Percentiles rank a stretch among this genome's conserved stretches.
These are phyloP conservation scores for Hypanus sabinus DNA, from an alignment of 2,113 vertebrate species.

Conservation along the genomic window DNA sequence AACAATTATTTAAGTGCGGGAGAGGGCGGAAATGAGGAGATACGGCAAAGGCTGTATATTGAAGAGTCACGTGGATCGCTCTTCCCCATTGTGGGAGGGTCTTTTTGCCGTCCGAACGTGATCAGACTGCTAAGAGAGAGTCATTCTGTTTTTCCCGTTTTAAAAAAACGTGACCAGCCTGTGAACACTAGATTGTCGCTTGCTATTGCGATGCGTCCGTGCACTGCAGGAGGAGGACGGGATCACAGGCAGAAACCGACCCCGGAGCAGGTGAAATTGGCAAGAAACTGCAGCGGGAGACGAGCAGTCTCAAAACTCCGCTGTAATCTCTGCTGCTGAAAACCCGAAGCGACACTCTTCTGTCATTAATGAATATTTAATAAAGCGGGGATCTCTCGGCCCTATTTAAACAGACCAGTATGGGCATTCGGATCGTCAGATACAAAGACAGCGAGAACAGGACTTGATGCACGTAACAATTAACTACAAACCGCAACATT, in stretches of 20 bases:
- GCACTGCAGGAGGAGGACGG: neutral
- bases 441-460: neutral
- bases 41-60: neutral
- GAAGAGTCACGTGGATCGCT: neutral
- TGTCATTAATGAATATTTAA: neutral
- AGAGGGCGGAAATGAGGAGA: neutral
- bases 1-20: neutral
- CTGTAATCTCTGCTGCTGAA: neutral
- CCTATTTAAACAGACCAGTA: neutral
- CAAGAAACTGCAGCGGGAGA: neutral
- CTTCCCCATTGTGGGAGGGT: neutral
- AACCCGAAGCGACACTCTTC: neutral
- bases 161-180: slow-evolving; percentile 4
- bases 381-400: neutral
- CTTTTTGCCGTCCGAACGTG: neutral
- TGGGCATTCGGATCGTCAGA: neutral
- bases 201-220: neutral
- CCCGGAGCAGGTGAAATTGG: neutral
- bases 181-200: neutral
- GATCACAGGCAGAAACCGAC: neutral
- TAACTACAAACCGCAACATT: neutral
- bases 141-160: neutral
- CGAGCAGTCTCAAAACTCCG: neutral
- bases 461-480: neutral
- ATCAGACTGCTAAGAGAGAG: neutral